Conservation (phyloP, 2,888 invertebrate species). For the Drosophila paramelanica region DNA sequence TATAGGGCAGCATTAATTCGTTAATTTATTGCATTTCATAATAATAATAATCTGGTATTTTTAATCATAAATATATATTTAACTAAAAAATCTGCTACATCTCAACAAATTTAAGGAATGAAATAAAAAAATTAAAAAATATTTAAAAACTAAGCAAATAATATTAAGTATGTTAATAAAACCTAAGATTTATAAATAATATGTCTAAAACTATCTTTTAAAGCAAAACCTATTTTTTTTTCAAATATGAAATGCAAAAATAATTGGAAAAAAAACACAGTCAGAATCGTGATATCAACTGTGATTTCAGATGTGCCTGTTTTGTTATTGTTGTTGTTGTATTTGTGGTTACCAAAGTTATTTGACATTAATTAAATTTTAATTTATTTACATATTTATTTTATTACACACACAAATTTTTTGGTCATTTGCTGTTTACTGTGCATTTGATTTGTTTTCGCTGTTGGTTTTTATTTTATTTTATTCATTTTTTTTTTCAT, state of each 20-base stretch:
- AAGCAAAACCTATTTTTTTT: too few species aligned
- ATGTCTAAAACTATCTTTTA: too few species aligned
- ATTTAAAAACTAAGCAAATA: too few species aligned
- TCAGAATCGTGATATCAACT: neutral
- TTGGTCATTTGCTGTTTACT: constrained; percentile 28
- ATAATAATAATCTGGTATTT: too few species aligned
- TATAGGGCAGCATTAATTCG: neutral
- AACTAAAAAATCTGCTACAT: too few species aligned
- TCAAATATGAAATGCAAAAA: too few species aligned
- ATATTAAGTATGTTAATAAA: too few species aligned
- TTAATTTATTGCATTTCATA: neutral
- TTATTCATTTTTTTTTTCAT: neutral
- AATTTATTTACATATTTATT: constrained; percentile 76
- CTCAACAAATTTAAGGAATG: too few species aligned
- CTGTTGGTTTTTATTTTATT: neutral
- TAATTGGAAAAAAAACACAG: neutral
- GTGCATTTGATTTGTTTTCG: constrained; percentile 7
- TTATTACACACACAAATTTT: constrained; percentile 59
- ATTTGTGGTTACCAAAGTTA: constrained; percentile 50
- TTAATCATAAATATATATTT: too few species aligned
- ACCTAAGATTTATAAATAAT: too few species aligned
- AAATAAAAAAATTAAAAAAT: too few species aligned
- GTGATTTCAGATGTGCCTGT: constrained; percentile 11
- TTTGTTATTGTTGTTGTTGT: constrained; percentile 13
- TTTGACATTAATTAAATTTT: constrained; percentile 72